These are phyloP conservation scores for Trichacis sp. DNA, from an alignment of 2,888 invertebrate genomes.

Conservation along the genomic window DNA sequence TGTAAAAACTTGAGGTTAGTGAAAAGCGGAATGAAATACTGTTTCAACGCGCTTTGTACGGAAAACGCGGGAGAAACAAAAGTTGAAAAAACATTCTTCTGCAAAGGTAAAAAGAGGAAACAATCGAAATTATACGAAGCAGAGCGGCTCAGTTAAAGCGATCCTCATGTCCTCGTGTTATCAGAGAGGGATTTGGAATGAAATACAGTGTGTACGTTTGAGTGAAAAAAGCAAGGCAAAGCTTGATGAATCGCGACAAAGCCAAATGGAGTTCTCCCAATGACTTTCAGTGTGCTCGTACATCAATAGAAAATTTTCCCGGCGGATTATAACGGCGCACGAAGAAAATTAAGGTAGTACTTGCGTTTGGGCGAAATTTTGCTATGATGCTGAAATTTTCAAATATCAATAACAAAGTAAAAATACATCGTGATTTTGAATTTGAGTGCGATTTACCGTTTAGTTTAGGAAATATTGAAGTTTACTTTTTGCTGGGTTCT, in stretches of 20 bases:
- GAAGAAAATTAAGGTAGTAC: conserved; percentile 34
- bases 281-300: conserved; percentile 20
- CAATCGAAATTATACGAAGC: neutral
- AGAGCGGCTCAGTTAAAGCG: neutral
- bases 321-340: conserved; percentile 28
- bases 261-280: conserved; percentile 30
- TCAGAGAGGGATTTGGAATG: neutral
- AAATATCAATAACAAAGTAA: too few species aligned
- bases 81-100: neutral
- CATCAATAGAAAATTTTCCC: conserved; percentile 33
- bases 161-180: neutral
- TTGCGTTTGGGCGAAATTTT: too few species aligned
- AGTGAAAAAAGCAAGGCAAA: conserved; percentile 13
- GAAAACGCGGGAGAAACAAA: neutral
- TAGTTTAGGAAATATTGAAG: too few species aligned
- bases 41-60: too few species aligned
- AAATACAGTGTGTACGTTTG: neutral
- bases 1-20: too few species aligned
- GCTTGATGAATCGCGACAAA: conserved; percentile 41
- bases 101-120: neutral
- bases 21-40: too few species aligned
- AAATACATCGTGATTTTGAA: too few species aligned
- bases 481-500: too few species aligned
- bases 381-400: too few species aligned
- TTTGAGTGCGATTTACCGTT: too few species aligned